Conservation (phyloP, 1,140 invertebrate species). For the Bombus fervidus region DNA sequence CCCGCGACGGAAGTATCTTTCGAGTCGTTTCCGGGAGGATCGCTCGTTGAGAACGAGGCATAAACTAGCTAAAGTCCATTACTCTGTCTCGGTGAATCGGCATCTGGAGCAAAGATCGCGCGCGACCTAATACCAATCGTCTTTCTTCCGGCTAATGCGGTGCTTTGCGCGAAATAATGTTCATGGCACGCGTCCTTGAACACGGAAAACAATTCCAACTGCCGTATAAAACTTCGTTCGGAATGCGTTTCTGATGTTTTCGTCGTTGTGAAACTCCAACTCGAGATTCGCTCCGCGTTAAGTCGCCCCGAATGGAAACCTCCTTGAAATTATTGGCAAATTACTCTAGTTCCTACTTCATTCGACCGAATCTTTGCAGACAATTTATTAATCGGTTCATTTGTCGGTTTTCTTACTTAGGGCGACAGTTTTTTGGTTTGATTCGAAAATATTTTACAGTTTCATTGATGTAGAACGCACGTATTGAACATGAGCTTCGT, state of each 20-base stretch:
- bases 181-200: conserved; percentile 35
- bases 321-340: background rate
- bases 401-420: background rate
- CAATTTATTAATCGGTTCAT: background rate
- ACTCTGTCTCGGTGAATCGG: conserved; percentile 61
- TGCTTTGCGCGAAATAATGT: conserved; percentile 60
- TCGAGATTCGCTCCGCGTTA: background rate
- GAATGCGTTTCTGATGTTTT: conserved; percentile 32
- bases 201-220: conserved; percentile 27
- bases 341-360: background rate
- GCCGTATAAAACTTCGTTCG: conserved; percentile 16
- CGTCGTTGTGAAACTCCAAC: background rate
- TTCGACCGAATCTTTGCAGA: background rate
- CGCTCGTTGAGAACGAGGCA: conserved; percentile 46
- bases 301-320: background rate
- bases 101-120: conserved; percentile 53
- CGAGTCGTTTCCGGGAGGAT: conserved; percentile 49
- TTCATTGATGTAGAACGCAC: too few relatives aligned
- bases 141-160: conserved; percentile 62
- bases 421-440: background rate
- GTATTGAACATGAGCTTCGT: too few relatives aligned
- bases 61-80: conserved; percentile 63
- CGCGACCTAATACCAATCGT: conserved; percentile 61
- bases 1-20: conserved; percentile 38
- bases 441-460: background rate